Base-by-base conservation (phyloP, 2,888 invertebrate genomes). In the Pocota personata region DNA sequence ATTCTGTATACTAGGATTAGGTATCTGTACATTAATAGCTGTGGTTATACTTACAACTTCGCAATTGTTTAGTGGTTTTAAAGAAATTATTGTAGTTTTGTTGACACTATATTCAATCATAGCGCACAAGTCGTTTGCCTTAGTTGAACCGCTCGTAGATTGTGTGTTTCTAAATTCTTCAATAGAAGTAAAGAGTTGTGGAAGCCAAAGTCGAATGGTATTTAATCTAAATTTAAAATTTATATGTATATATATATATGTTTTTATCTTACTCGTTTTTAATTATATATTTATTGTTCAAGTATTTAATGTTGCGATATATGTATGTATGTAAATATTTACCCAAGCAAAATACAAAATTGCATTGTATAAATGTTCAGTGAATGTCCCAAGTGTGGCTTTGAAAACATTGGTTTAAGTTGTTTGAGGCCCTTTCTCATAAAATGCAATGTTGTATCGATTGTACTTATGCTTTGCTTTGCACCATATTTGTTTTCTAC, bases 151-250 rank as follows among this genome's bases (percentile, higher is more conserved):
- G 0, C 89, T 89, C 71, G 91, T 89, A 14, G 27, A 30, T 37
- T 55, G 48, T 8, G 91, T 90, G 12, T 91, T 90, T 77, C 93
- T 93, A 88, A 92, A 94, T 57, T 93, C 92, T 19, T 93, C 93
- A 52, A 96, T 95, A 91, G 96, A 95, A 69, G 96, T 95, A 88
- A 97, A 97, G 16, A 98, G 93, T 90, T 97, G 97, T 0, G 97
- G 97, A 88, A 97, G 94, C 97, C 97, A 98, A 35, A 97, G 93
- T 14, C 97, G 95, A 43, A 97, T 93, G 0, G 97, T 97, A 90
- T 97, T 97, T 87, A 96, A 93, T 27, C 96, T 96, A 62, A 7
- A 88, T 27, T 1, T n/a, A 40, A 4, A n/a, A n/a, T n/a, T n/a
- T n/a, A n/a, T n/a, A n/a, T n/a, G n/a, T n/a, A n/a, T n/a, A n/a